These are phyloP conservation scores for Sebastes alutus DNA, from an alignment of 2,797 vertebrate species.

Conservation along the genomic window DNA sequence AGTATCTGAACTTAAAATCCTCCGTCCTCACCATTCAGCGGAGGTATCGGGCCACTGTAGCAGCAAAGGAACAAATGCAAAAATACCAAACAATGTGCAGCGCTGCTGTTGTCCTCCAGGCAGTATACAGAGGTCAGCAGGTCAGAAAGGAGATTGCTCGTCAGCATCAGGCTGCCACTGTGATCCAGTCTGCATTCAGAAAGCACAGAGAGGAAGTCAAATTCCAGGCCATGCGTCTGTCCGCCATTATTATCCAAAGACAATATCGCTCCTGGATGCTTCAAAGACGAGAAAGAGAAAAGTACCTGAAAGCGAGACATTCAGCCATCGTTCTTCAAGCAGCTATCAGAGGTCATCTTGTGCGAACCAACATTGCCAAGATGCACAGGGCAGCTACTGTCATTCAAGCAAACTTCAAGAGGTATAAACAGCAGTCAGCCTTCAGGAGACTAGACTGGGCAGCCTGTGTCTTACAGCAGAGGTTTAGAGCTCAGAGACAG, in stretches of 20 bases:
- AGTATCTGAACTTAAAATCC: neutral
- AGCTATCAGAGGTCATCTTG: conserved; percentile 5
- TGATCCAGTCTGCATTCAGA: conserved; percentile 16
- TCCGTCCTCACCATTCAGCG: conserved; percentile 17
- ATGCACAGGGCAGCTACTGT: neutral
- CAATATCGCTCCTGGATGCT: conserved; percentile 47
- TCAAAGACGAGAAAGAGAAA: conserved; percentile 12
- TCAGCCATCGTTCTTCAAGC: conserved; percentile 43
- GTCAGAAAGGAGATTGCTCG: conserved; percentile 1
- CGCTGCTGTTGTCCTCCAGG: conserved; percentile 21
- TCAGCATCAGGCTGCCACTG: conserved; percentile 36
- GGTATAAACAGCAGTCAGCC: neutral
- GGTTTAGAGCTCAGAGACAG: neutral
- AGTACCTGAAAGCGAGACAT: rapidly evolving
- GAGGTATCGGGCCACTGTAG: conserved; percentile 21
- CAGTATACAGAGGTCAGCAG: conserved; percentile 12
- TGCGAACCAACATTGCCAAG: neutral
- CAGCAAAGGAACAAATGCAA: conserved; percentile 7
- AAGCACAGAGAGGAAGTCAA: conserved; percentile 52
- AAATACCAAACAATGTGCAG: neutral
- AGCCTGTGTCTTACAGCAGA: neutral
- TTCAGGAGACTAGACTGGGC: neutral
- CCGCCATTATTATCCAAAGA: conserved; percentile 29
- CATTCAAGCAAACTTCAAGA: neutral
- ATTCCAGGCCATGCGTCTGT: conserved; percentile 75